These are phyloP conservation scores for Cygnus olor DNA, from an alignment of 2,797 vertebrate species.

Conservation along the genomic window DNA sequence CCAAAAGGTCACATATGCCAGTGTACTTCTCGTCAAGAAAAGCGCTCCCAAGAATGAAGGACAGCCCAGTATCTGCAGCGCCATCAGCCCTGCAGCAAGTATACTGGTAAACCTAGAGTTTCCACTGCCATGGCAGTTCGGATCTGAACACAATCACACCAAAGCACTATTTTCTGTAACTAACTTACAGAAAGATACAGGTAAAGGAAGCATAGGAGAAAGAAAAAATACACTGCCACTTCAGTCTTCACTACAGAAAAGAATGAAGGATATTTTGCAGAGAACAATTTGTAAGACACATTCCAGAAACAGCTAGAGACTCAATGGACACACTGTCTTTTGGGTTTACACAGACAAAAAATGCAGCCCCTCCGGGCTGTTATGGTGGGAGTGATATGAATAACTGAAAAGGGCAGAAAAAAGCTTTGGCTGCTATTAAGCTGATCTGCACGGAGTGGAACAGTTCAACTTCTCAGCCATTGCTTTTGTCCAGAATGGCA, in stretches of 20 bases:
- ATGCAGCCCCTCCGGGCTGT: slow-evolving; percentile 43
- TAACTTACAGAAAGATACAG: background rate
- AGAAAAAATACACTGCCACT: background rate
- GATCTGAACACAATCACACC: background rate
- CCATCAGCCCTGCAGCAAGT: background rate
- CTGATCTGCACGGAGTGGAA: slow-evolving; percentile 29
- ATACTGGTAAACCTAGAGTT: background rate
- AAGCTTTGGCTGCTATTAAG: slow-evolving; percentile 28
- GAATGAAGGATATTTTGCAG: slow-evolving; percentile 29
- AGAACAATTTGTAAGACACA: slow-evolving; percentile 43
- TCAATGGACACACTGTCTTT: slow-evolving; percentile 63
- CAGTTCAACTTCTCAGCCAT: slow-evolving; percentile 12
- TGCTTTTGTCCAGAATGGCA: slow-evolving; percentile 8
- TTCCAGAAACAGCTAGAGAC: slow-evolving; percentile 61
- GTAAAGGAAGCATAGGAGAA: background rate
- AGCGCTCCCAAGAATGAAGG: rapidly evolving
- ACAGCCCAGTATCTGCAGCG: background rate
- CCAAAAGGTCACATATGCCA: background rate
- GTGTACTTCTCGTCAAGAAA: rapidly evolving
- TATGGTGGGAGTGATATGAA: slow-evolving; percentile 49
- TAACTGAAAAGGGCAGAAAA: slow-evolving; percentile 65
- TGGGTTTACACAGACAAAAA: slow-evolving; percentile 66
- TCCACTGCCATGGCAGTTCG: background rate
- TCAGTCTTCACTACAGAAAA: background rate
- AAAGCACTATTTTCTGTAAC: background rate